Evolutionary conservation across 23 tunicate species (phyloP), one percentile per base, ranked within the genome.

Genomic region (Phallusia fumigata): DNA sequence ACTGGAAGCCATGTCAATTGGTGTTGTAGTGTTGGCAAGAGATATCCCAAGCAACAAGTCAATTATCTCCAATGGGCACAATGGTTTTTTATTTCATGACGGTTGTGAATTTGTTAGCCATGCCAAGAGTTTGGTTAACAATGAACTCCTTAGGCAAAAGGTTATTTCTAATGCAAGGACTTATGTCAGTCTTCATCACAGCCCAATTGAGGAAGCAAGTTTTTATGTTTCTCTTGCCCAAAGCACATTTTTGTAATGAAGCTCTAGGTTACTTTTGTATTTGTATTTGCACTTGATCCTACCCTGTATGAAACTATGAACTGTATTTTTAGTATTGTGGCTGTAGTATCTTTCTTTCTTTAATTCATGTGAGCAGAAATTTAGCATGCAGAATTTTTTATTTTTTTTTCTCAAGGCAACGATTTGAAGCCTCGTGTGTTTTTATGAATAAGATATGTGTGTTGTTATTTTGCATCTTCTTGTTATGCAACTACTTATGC

Each of bases 1-100:
- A 16, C 86, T 95, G 44, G 99, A 95, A 76, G 86, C 87, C 11
- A 95, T 95, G 99, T 80, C 89, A 0, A 28, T 80, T 33, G 83
- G 89, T 35, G 78, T 90, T 21, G 95, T 91, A 0, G 99, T 95
- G 13, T 24, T 95, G 0, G 95, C 87, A 1, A 30, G 92, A 69
- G 86, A 90, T 36, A 90, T 86, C 3, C 78, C 89, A n/a, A 95
- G 95, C 3, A 95, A 95, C 53, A 53, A 64, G 31, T 81, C 90
- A 0, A 34, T 94, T 33, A 79, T 94, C 0, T 73, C 69, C 2
- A 82, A 94, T 44, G n/a, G 75, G 30, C 19, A 84, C 47, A 89
- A 80, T 73, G 98, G 98, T 19, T 76, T 88, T 0, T 75, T 94
- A 73, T 94, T 85, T 81, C 22, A 65, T 0, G 73, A 78, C 19